Evolutionary conservation across 2,888 invertebrate genomes (phyloP), one percentile per base, ranked within the genome.

Genomic region (Anticlea derivata): DNA sequence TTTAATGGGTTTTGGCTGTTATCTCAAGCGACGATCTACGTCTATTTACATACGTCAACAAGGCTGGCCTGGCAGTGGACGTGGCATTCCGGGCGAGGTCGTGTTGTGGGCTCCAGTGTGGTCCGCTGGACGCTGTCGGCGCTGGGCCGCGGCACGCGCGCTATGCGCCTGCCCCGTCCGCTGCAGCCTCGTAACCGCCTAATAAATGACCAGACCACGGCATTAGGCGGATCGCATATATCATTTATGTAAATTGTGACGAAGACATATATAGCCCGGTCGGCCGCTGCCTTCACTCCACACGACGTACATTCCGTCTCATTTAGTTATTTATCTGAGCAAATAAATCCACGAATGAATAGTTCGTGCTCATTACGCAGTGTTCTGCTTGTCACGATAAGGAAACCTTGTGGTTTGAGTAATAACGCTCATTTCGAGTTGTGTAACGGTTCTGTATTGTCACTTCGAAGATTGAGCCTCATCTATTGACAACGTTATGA

Each of bases 211-310:
- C 82, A 75, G 66, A 65, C 80, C 80, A 70, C 78, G 66, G 83
- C 75, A 89, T 89, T 90, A 89, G 90, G 86, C 90, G 86, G 82
- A 81, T 82, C 86, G 68, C 83, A 89, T 89, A 86, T 74, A 90
- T 90, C 90, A 90, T 90, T 89, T 89, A 89, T 90, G 90, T 90
- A 89, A 89, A 90, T 89, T 86, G 73, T 89, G 90, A 90, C 90
- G 90, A 90, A 90, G 90, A 90, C 86, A 88, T 89, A 90, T 90
- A 84, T 86, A 82, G 80, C 80, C 75, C 78, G 77, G 75, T 71
- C 69, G 68, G 61, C 61, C 72, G 75, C 74, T 79, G 83, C 81
- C 82, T 83, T 77, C 80, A 79, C 83, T 82, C 80, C 78, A 82
- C 86, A 84, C 82, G 85, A 83, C 80, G 72, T 68, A 75, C 87